These are phyloP conservation scores for Bos indicus DNA, from an alignment of 2,113 vertebrate species.

Conservation along the genomic window DNA sequence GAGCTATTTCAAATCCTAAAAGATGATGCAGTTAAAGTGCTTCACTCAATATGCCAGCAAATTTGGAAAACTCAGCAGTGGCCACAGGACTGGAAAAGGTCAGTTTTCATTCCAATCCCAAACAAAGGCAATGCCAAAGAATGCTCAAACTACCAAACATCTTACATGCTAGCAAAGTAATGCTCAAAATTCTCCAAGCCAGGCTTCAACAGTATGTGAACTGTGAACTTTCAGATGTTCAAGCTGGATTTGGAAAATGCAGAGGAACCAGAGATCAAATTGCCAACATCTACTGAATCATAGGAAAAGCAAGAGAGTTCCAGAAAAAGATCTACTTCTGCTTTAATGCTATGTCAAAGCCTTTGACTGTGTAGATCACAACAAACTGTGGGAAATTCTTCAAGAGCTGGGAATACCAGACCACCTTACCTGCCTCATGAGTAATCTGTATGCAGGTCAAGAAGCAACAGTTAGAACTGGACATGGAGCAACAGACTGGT, in stretches of 20 bases:
- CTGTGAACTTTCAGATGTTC: not conserved
- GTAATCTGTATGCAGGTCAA: not conserved
- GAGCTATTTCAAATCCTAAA: not conserved
- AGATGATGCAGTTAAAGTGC: not conserved
- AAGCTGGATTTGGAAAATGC: not conserved
- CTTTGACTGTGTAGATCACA: not conserved
- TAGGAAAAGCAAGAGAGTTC: not conserved
- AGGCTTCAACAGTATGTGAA: not conserved
- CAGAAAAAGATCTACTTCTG: not conserved
- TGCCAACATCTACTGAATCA: not conserved
- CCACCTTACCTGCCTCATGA: not conserved
- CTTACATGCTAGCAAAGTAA: not conserved
- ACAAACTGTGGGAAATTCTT: not conserved
- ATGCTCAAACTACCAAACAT: not conserved
- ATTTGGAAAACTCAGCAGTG: not conserved
- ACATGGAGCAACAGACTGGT: not conserved
- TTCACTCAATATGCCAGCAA: not conserved
- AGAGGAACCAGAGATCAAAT: not conserved
- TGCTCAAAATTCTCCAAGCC: not conserved
- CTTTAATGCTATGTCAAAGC: not conserved
- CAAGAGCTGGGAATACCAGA: not conserved
- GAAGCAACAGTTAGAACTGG: not conserved
- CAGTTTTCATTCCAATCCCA: not conserved
- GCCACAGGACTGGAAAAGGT: not conserved
- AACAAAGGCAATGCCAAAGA: not conserved